Percentiles rank a stretch among this genome's conserved stretches.
Evolutionary conservation across 2,797 vertebrate genomes (phyloP).

Genomic region (Schizopygopsis malacanthus): DNA sequence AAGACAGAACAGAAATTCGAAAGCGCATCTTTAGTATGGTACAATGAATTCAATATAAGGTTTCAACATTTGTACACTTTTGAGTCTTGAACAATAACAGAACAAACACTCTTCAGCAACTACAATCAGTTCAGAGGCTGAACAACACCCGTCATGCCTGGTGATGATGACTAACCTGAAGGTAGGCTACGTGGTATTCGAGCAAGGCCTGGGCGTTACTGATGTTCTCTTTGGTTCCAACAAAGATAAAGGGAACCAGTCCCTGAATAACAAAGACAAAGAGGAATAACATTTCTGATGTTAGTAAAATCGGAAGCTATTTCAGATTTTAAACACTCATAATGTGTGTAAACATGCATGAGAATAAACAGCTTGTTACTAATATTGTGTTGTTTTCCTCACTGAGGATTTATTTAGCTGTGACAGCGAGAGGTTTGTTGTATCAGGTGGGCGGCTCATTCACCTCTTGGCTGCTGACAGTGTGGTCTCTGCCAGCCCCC

Average conservation of each 20-base stretch:
- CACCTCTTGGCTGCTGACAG: conserved; percentile 78
- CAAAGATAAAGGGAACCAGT: conserved; percentile 93
- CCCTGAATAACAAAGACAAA: conserved; percentile 73
- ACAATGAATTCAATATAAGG: not conserved
- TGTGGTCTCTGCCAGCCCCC: conserved; percentile 76
- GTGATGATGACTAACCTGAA: conserved; percentile 80
- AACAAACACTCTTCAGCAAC: not conserved
- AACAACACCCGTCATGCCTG: not conserved
- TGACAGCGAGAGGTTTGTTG: conserved; percentile 40
- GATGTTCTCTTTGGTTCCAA: conserved; percentile 94
- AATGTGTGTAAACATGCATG: not conserved
- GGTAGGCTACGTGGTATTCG: conserved; percentile 92
- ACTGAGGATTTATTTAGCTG: conserved; percentile 10
- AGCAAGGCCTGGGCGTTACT: conserved; percentile 91
- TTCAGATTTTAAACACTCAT: not conserved
- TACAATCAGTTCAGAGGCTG: not conserved
- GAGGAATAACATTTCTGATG: not conserved
- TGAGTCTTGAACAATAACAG: not conserved
- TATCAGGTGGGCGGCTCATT: conserved; percentile 66
- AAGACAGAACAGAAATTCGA: conserved; percentile 53
- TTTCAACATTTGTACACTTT: not conserved
- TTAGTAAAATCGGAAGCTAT: not conserved
- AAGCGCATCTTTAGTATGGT: not conserved
- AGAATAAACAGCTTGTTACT: not conserved
- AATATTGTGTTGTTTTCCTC: conserved; percentile 5